Evolutionary conservation across 2,888 invertebrate genomes (phyloP).

Genomic region (Dendrolimus houi): DNA sequence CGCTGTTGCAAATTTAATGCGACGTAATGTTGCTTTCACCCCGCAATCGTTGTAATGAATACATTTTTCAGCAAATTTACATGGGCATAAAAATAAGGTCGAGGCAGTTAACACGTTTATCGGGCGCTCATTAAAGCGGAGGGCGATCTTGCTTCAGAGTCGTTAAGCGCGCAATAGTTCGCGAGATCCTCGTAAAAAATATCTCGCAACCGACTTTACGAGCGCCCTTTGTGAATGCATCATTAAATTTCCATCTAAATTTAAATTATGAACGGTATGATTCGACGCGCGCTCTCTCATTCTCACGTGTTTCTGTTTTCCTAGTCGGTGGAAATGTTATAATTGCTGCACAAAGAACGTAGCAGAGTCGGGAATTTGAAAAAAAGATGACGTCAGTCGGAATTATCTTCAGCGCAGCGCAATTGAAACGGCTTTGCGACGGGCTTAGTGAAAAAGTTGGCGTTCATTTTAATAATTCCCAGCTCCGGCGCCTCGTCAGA

Average conservation of each 20-base stretch:
- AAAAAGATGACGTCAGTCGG: conserved; percentile 75
- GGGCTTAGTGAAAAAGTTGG: conserved; percentile 76
- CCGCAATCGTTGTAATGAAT: conserved; percentile 63
- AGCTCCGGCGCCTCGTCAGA: conserved; percentile 76
- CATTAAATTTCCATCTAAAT: conserved; percentile 77
- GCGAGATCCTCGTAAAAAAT: conserved; percentile 77
- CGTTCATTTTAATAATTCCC: conserved; percentile 77
- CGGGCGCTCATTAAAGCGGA: conserved; percentile 75
- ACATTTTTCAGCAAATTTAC: conserved; percentile 73
- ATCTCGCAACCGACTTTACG: conserved; percentile 75
- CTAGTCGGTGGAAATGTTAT: conserved; percentile 74
- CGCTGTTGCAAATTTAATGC: conserved; percentile 29
- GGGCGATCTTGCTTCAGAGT: conserved; percentile 75
- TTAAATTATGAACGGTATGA: conserved; percentile 72
- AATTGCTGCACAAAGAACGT: conserved; percentile 74
- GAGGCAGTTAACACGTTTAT: conserved; percentile 75
- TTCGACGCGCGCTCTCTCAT: conserved; percentile 65
- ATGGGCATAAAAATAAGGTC: conserved; percentile 74
- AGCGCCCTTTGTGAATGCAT: conserved; percentile 75
- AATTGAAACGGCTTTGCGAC: conserved; percentile 77
- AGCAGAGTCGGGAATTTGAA: conserved; percentile 70
- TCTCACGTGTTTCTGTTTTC: conserved; percentile 74
- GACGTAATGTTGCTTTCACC: conserved; percentile 31
- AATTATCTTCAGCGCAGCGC: conserved; percentile 77
- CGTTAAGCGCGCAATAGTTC: conserved; percentile 77